Percentiles rank a stretch among this genome's conserved stretches.
Evolutionary conservation across 2,113 vertebrate species (phyloP).

Genomic region (Crotalus viridis): DNA sequence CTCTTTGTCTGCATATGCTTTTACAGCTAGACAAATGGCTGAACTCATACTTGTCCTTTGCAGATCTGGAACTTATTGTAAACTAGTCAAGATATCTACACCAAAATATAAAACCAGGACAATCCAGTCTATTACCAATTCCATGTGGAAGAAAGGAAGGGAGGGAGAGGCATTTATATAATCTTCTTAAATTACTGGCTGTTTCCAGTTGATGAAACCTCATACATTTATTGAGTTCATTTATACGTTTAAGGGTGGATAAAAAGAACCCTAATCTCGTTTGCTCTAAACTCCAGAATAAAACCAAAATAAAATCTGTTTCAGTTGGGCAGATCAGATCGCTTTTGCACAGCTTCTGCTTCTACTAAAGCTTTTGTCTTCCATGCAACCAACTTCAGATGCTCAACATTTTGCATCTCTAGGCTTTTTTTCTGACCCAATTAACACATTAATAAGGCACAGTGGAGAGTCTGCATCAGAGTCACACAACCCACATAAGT

Average conservation of each 20-base stretch:
- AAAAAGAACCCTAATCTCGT: not conserved
- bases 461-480: not conserved
- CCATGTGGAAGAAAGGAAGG: not conserved
- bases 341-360: not conserved
- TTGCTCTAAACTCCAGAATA: not conserved
- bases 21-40: not conserved
- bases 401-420: not conserved
- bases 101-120: not conserved
- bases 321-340: not conserved
- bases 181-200: not conserved
- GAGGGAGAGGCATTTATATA: not conserved
- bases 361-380: not conserved
- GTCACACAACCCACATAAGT: not conserved
- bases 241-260: not conserved
- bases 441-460: not conserved
- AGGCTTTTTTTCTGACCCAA: not conserved
- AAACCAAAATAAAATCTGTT: not conserved
- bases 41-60: not conserved
- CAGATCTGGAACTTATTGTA: not conserved
- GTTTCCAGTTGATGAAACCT: not conserved
- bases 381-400: not conserved
- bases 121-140: not conserved
- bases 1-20: not conserved
- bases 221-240: not conserved
- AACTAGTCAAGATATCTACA: not conserved